phyloP scores from a whole-genome alignment of 2,797 vertebrate genomes.

The Eutrigla gurnardus region DNA sequence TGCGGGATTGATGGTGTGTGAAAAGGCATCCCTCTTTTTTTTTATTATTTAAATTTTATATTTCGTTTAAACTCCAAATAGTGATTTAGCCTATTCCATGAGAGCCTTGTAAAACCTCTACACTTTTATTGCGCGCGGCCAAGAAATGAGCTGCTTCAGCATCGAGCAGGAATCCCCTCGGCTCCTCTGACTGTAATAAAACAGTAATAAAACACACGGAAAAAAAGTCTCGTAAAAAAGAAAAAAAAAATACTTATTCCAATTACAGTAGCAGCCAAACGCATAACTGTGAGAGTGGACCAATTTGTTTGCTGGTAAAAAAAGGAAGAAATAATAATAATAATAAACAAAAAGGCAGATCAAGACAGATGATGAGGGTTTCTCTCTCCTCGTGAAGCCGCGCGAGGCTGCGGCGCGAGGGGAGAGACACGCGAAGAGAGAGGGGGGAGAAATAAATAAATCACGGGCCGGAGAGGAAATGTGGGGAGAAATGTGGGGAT shows the following conservation, averaged over 20 bases:
- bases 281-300: slow-evolving; percentile 29
- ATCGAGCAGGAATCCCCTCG: slow-evolving; percentile 37
- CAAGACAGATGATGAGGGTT: slow-evolving; percentile 48
- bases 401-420: slow-evolving; percentile 26
- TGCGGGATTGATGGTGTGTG: slow-evolving; percentile 11
- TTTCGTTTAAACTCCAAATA: slow-evolving; percentile 37
- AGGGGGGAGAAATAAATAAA: slow-evolving; percentile 53
- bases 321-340: slow-evolving; percentile 27
- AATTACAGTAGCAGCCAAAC: slow-evolving; percentile 52
- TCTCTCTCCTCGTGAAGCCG: slow-evolving; percentile 22
- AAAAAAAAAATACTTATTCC: slow-evolving; percentile 52
- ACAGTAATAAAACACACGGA: slow-evolving; percentile 49
- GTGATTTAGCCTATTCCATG: slow-evolving; percentile 18
- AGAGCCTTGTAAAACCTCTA: slow-evolving; percentile 26
- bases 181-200: slow-evolving; percentile 63
- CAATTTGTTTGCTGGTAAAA: slow-evolving; percentile 41
- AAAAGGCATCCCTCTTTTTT: neutral
- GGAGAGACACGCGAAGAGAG: slow-evolving; percentile 16
- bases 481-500: slow-evolving; percentile 53
- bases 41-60: slow-evolving; percentile 21
- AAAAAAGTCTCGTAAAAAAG: slow-evolving; percentile 37
- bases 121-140: slow-evolving; percentile 46
- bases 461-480: slow-evolving; percentile 51
- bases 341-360: slow-evolving; percentile 26
- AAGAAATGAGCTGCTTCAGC: slow-evolving; percentile 46